These are phyloP conservation scores for Drosophila borealis DNA, from an alignment of 2,888 invertebrate species.

Conservation along the genomic window DNA sequence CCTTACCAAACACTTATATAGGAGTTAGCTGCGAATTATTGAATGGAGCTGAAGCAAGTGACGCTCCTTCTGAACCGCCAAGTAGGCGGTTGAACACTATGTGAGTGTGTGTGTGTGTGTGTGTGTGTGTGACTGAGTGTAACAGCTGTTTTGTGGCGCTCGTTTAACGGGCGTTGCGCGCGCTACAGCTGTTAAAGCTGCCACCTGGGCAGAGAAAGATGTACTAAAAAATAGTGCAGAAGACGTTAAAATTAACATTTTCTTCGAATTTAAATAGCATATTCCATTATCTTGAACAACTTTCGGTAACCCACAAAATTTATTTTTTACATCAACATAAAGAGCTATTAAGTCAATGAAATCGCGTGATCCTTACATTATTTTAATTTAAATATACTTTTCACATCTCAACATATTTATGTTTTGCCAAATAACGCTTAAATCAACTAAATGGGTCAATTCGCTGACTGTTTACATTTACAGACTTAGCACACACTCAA, in stretches of 20 bases:
- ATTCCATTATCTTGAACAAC: not conserved
- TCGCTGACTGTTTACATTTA: conserved; percentile 38
- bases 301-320: not conserved
- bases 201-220: conserved; percentile 48
- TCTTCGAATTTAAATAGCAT: not conserved
- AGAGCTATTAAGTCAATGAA: too few species aligned
- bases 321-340: not conserved
- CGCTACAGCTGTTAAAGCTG: conserved; percentile 65
- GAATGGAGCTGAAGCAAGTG: conserved; percentile 41
- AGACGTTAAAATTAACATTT: not conserved
- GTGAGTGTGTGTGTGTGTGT: conserved; percentile 7
- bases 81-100: conserved; percentile 38
- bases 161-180: conserved; percentile 51
- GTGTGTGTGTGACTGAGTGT: conserved; percentile 20
- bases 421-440: conserved; percentile 3
- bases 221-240: not conserved
- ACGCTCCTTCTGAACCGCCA: conserved; percentile 46
- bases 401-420: not conserved
- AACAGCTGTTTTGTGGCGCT: conserved; percentile 63
- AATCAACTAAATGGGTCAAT: conserved; percentile 31
- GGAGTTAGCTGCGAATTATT: conserved; percentile 24
- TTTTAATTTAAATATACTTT: not conserved
- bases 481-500: conserved; percentile 14
- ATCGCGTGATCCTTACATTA: not conserved
- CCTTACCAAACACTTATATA: not conserved